phyloP scores from a whole-genome alignment of 1,140 invertebrate species.

The Vanessa atalanta region DNA sequence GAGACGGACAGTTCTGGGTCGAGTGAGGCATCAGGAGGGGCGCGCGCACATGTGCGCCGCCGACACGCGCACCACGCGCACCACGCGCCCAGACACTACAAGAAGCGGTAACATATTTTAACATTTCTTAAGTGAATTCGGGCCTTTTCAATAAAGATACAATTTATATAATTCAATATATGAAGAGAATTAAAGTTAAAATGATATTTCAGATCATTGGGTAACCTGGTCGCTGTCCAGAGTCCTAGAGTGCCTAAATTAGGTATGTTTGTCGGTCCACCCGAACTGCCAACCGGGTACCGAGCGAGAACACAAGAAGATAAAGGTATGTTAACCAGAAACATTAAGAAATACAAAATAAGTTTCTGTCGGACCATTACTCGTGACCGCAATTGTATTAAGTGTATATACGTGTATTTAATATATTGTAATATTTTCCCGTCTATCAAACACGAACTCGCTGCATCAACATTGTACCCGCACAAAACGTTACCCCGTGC shows the following conservation, averaged over 20 bases:
- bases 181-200: neutral
- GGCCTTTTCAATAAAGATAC: too few relatives aligned
- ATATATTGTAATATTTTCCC: too few relatives aligned
- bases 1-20: slow-evolving; percentile 94
- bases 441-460: too few relatives aligned
- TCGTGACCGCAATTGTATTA: too few relatives aligned
- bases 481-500: too few relatives aligned
- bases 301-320: slow-evolving; percentile 71
- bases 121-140: too few relatives aligned
- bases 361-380: too few relatives aligned
- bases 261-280: slow-evolving; percentile 81
- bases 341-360: too few relatives aligned
- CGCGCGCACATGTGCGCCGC: slow-evolving; percentile 88
- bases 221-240: slow-evolving; percentile 85
- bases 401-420: too few relatives aligned
- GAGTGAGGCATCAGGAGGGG: slow-evolving; percentile 86
- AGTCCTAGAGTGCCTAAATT: slow-evolving; percentile 90
- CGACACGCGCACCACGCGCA: slow-evolving; percentile 71
- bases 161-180: too few relatives aligned
- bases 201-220: slow-evolving; percentile 59
- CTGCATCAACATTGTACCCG: too few relatives aligned
- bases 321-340: slow-evolving; percentile 53
- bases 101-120: slow-evolving; percentile 53
- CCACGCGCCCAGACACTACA: slow-evolving; percentile 68
- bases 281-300: slow-evolving; percentile 77